These are phyloP conservation scores for Xerus inauris DNA, from an alignment of 2,113 vertebrate genomes.

Conservation along the genomic window DNA sequence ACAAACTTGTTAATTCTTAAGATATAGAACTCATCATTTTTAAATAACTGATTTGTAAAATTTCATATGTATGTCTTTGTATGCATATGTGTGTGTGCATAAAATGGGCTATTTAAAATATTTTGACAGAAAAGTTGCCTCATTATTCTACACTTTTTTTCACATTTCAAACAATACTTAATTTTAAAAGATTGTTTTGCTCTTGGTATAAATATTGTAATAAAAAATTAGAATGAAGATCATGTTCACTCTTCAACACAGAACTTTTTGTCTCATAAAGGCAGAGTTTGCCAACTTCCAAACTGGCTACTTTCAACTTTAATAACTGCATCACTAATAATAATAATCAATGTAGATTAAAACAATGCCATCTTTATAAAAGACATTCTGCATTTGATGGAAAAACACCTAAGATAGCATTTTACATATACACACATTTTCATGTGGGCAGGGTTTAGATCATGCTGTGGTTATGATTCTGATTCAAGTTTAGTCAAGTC, in stretches of 20 bases:
- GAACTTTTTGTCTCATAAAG: conserved; percentile 46
- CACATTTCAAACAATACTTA: conserved; percentile 43
- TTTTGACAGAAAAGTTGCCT: not conserved
- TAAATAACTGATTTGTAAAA: conserved; percentile 31
- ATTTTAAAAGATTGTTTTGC: too few species aligned
- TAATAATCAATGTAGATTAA: too few species aligned
- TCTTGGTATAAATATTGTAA: too few species aligned
- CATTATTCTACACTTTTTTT: not conserved
- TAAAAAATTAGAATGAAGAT: too few species aligned
- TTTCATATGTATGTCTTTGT: not conserved
- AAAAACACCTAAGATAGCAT: not conserved
- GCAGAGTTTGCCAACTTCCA: not conserved
- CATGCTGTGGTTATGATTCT: not conserved
- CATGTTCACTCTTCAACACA: too few species aligned
- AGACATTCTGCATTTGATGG: not conserved
- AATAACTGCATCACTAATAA: conserved; percentile 7
- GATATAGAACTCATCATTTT: conserved; percentile 18
- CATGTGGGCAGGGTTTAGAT: not conserved
- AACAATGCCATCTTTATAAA: conserved; percentile 1
- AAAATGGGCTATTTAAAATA: conserved; percentile 36
- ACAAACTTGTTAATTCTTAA: conserved; percentile 48
- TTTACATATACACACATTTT: not conserved
- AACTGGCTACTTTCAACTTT: conserved; percentile 14
- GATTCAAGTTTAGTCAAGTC: not conserved
- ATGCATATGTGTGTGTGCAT: not conserved